These are phyloP conservation scores for Trichomalopsis sarcophagae DNA, from an alignment of 1,140 invertebrate genomes.

Conservation along the genomic window DNA sequence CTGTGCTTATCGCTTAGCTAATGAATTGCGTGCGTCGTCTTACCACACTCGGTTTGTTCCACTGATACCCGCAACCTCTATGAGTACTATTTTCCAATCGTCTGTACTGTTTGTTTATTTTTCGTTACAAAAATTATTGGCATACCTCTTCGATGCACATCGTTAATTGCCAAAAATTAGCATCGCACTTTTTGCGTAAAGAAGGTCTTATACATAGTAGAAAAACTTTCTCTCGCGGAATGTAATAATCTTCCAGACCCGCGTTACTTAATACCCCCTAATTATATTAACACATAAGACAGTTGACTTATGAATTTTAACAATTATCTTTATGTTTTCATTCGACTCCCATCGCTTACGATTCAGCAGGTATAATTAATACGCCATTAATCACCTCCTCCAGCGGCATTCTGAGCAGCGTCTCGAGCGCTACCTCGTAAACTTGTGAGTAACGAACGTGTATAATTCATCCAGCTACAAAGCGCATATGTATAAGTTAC, in stretches of 20 bases:
- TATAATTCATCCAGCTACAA: conserved; percentile 17
- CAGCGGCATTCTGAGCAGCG: neutral
- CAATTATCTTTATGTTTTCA: conserved; percentile 6
- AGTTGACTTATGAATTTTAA: conserved; percentile 20
- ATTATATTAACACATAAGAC: conserved; percentile 7
- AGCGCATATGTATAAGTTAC: neutral
- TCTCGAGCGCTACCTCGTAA: neutral
- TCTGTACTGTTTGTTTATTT: too few relatives aligned
- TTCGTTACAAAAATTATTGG: too few relatives aligned
- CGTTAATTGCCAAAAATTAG: neutral
- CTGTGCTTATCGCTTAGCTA: neutral
- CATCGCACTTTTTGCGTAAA: neutral
- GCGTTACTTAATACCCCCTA: neutral
- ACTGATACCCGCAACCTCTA: too few relatives aligned
- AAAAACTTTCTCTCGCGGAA: conserved; percentile 15
- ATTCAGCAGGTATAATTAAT: conserved; percentile 30
- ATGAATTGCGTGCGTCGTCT: neutral
- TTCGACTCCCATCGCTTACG: neutral
- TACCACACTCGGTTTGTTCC: neutral
- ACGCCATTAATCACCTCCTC: conserved; percentile 18
- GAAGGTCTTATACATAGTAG: too few relatives aligned
- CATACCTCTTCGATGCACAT: neutral
- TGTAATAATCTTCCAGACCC: neutral
- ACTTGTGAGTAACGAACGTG: neutral
- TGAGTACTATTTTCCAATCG: too few relatives aligned